Evolutionary conservation across 2,797 vertebrate genomes (phyloP).

Genomic region (Premnoplex brunnescens): DNA sequence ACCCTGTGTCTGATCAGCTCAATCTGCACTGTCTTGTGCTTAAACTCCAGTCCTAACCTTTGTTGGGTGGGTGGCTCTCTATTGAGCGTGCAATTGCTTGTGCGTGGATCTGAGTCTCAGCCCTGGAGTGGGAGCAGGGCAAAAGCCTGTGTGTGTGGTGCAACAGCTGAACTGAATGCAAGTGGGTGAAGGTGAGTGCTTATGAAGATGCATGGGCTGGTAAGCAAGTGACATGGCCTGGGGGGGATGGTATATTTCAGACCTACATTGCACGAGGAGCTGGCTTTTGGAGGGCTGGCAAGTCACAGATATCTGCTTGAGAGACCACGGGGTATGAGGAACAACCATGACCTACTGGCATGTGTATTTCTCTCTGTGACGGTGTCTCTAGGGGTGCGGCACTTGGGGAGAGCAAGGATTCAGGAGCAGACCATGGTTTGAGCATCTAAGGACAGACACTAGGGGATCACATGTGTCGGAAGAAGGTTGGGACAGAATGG

Average conservation of each 20-base stretch:
- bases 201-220: not conserved
- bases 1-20: not conserved
- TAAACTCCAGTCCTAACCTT: not conserved
- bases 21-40: not conserved
- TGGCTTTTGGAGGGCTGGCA: not conserved
- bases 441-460: not conserved
- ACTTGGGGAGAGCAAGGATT: not conserved
- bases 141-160: not conserved
- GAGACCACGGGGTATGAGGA: not conserved
- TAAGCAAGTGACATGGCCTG: not conserved
- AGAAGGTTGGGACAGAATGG: rapidly evolving
- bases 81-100: rapidly evolving
- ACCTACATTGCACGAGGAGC: not conserved
- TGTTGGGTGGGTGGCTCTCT: not conserved
- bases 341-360: not conserved
- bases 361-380: not conserved
- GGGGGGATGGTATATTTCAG: not conserved
- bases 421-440: not conserved
- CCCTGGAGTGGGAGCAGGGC: not conserved
- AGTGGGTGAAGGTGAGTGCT: not conserved
- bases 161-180: rapidly evolving
- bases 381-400: not conserved
- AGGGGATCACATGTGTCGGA: not conserved
- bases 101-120: not conserved
- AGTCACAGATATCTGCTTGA: not conserved